Evolutionary conservation across 2,888 invertebrate genomes (phyloP).

Genomic region (Drosophila pseudotakahashii): DNA sequence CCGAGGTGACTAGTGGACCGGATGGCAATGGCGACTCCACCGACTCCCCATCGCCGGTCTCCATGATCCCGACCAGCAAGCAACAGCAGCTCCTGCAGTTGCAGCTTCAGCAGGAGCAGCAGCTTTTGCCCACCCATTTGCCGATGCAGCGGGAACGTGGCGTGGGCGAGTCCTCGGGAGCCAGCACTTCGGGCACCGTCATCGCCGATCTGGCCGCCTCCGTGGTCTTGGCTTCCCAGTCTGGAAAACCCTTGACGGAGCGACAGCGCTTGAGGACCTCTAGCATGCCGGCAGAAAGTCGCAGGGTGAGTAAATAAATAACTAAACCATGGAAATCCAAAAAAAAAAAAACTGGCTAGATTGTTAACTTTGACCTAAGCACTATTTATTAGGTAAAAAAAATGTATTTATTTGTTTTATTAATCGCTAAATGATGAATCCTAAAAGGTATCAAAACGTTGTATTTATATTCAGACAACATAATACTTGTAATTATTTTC

Average conservation of each 20-base stretch:
- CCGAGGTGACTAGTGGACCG: constrained; percentile 66
- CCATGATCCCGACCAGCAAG: constrained; percentile 3
- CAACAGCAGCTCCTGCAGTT: constrained; percentile 4
- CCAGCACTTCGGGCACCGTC: constrained; percentile 18
- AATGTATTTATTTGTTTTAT: too few species aligned
- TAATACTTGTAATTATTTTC: too few species aligned
- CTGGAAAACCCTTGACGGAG: constrained; percentile 62
- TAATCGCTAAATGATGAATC: too few species aligned
- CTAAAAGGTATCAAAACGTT: too few species aligned
- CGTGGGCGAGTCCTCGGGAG: constrained; percentile 36
- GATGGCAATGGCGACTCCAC: constrained; percentile 50
- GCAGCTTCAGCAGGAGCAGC: constrained; percentile 10
- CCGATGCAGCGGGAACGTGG: constrained; percentile 55
- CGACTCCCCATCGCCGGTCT: constrained; percentile 20
- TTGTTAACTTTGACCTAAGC: too few species aligned
- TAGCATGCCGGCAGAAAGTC: constrained; percentile 84
- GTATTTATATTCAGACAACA: too few species aligned
- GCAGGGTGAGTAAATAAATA: constrained; percentile 75
- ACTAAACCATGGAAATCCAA: too few species aligned
- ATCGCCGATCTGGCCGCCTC: constrained; percentile 9
- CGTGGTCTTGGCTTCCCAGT: constrained; percentile 12
- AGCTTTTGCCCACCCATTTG: constrained; percentile 25
- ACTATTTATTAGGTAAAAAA: too few species aligned
- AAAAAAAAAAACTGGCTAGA: too few species aligned
- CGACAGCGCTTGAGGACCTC: constrained; percentile 83